Evolutionary conservation across 2,113 vertebrate genomes (phyloP).

Genomic region (Syngnathus floridae): DNA sequence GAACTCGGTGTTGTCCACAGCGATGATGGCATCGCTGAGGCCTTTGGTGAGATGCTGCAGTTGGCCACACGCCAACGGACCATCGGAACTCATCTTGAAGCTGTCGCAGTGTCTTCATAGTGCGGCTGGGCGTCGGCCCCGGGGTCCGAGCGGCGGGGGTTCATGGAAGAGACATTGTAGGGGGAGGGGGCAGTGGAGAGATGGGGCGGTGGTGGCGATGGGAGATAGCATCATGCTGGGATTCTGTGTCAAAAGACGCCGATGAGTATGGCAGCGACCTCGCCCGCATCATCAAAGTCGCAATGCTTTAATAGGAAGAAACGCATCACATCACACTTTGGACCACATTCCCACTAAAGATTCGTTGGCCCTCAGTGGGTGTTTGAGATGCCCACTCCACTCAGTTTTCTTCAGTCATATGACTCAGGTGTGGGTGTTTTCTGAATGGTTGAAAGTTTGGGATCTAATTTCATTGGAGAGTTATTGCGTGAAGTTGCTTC

Average conservation of each 20-base stretch:
- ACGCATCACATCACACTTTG: background rate
- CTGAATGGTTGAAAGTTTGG: too few relatives aligned
- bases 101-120: conserved; percentile 3
- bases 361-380: background rate
- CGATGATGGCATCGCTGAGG: conserved; percentile 26
- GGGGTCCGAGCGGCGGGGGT: background rate
- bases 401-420: too few relatives aligned
- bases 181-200: background rate
- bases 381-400: background rate
- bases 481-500: too few relatives aligned
- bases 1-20: conserved; percentile 18
- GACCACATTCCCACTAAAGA: background rate
- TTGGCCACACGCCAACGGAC: background rate
- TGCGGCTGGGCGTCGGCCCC: background rate
- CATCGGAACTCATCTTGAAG: conserved; percentile 5
- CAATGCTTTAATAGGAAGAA: background rate
- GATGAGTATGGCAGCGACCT: background rate
- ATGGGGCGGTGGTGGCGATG: background rate
- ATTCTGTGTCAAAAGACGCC: background rate
- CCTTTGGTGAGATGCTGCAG: conserved; percentile 7
- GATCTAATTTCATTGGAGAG: too few relatives aligned
- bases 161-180: background rate
- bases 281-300: conserved; percentile 1
- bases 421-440: too few relatives aligned
- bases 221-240: background rate